Evolutionary conservation across 1,140 invertebrate species (phyloP), one percentile per base, ranked within the genome.

Genomic region (Grapholita molesta): DNA sequence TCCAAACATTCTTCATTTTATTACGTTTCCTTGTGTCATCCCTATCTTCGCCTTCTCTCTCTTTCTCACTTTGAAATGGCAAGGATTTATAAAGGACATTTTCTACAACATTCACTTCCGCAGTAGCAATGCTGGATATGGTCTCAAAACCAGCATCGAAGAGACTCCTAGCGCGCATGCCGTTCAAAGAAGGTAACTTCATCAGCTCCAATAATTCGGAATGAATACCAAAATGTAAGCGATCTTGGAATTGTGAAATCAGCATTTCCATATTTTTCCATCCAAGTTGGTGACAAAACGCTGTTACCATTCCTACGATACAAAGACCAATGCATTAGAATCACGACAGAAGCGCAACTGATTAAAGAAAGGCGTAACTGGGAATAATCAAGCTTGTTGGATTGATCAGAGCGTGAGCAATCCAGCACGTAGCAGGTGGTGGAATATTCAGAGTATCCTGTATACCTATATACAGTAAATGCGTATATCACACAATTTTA

Each of bases 201-300:
- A 99, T 96, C 35, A 99, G 93, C 84, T 99, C 98, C 68, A 98
- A 94, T 5, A 99, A 92, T 85, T 99, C 98, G 57, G 96, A 94
- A 77, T 97, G 96, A 30, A 99, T 96, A 9, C 99, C 99, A 92
- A 99, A 99, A 76, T 97, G 96, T 23, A 99, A 93, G 15, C 99
- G 95, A 75, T 96, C 95, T 93, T 99, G 97, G 90, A 99, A 99
- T 89, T 99, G 97, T 4, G 95, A 95, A 11, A 99, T 94, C 2
- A 99, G 92, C 30, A 98, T 90, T 87, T 99, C 97, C 68, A 99
- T 93, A 81, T 96, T 98, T 66, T 94, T 94, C 98, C 98, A 99
- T 2, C 98, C 97, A n/a, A 99, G 90, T 61, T 97, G 95, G 77
- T 95, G 94, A 92, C 98, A 98, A 92, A 99, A 99, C 21, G 96